These are phyloP conservation scores for Sebastes melanostomus DNA, from an alignment of 2,797 vertebrate genomes.

Conservation along the genomic window DNA sequence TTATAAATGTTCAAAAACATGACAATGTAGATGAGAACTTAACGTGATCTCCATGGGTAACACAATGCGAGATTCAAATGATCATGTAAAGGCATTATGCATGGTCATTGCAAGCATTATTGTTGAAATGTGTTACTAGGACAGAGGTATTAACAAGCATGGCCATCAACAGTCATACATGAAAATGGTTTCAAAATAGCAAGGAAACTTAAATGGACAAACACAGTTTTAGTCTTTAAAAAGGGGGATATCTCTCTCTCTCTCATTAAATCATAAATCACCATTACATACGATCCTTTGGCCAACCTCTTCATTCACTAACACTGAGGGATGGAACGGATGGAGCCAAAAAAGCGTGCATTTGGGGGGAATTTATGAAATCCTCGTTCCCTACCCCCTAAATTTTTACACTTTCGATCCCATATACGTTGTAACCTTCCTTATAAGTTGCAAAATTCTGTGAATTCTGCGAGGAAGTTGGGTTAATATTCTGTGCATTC, in stretches of 20 bases:
- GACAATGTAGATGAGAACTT: conserved; percentile 76
- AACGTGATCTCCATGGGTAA: conserved; percentile 64
- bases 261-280: conserved; percentile 84
- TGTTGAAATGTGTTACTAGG: conserved; percentile 69
- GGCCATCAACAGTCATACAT: conserved; percentile 84
- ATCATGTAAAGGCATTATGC: conserved; percentile 67
- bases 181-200: conserved; percentile 80
- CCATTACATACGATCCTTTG: conserved; percentile 88
- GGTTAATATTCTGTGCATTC: conserved; percentile 99
- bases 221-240: conserved; percentile 75
- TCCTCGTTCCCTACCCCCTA: conserved; percentile 99
- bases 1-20: conserved; percentile 71
- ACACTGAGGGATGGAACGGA: conserved; percentile 88
- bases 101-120: conserved; percentile 79
- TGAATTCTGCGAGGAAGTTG: conserved; percentile 99
- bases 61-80: conserved; percentile 69
- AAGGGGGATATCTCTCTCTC: conserved; percentile 66
- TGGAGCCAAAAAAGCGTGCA: conserved; percentile 89
- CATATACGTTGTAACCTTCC: conserved; percentile 99
- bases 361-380: conserved; percentile 86
- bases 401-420: conserved; percentile 99
- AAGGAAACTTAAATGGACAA: conserved; percentile 80
- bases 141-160: conserved; percentile 74
- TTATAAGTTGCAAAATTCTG: conserved; percentile 99
- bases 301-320: conserved; percentile 92